phyloP scores from a whole-genome alignment of 2,888 invertebrate genomes.

The Timema cristinae region DNA sequence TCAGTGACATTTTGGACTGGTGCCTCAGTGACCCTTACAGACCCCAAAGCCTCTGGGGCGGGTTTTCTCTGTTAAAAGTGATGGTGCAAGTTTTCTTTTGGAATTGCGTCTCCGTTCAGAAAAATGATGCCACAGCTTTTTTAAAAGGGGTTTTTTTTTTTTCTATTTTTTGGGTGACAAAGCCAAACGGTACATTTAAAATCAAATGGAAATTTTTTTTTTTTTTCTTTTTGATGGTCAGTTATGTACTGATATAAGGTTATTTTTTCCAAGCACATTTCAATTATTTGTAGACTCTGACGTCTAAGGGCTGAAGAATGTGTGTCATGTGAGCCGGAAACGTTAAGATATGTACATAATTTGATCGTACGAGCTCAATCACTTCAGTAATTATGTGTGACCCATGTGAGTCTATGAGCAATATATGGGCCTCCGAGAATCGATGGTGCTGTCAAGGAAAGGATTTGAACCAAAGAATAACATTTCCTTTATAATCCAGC shows the following conservation, averaged over 20 bases:
- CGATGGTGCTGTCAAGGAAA: background rate
- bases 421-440: conserved; percentile 22
- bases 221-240: conserved; percentile 13
- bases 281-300: background rate
- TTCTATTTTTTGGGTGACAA: conserved; percentile 12
- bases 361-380: conserved; percentile 23
- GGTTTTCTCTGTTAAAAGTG: background rate
- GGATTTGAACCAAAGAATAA: conserved; percentile 3
- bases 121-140: conserved; percentile 5
- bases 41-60: background rate
- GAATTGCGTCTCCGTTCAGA: conserved; percentile 10
- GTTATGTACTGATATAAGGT: background rate
- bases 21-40: background rate
- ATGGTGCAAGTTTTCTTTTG: conserved; percentile 11
- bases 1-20: background rate
- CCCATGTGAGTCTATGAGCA: conserved; percentile 35
- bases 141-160: background rate
- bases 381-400: conserved; percentile 31
- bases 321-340: background rate
- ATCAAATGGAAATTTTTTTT: conserved; percentile 14
- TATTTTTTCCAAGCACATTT: conserved; percentile 8
- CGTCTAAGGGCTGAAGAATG: conserved; percentile 1
- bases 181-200: conserved; percentile 7
- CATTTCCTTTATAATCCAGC: conserved; percentile 33
- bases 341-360: conserved; percentile 1